Conservation (phyloP, 2,113 vertebrate species). For the Mesitornis unicolor region DNA sequence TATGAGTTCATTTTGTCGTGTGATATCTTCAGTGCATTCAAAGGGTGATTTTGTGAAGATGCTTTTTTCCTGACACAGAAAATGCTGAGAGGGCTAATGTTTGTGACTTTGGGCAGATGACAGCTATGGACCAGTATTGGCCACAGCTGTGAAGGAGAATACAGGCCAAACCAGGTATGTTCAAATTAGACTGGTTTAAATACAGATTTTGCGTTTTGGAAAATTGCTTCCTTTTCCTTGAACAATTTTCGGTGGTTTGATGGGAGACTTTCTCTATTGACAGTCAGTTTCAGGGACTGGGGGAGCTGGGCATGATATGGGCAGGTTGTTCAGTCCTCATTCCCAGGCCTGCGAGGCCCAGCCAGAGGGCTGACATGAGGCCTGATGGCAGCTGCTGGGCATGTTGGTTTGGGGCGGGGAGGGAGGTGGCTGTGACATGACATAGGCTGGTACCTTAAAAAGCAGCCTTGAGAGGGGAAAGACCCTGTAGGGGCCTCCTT, state of each 20-base stretch:
- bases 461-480: not conserved
- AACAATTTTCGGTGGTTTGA: not conserved
- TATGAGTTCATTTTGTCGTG: not conserved
- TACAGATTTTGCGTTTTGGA: not conserved
- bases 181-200: not conserved
- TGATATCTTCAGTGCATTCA: not conserved
- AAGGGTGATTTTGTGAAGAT: not conserved
- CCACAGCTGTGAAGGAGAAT: not conserved
- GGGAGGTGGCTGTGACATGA: not conserved
- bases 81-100: not conserved
- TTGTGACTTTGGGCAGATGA: not conserved
- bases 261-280: not conserved
- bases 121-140: not conserved
- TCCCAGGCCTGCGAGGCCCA: fast-evolving
- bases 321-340: fast-evolving
- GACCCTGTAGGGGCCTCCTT: not conserved
- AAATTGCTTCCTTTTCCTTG: not conserved
- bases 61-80: too few relatives aligned
- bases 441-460: not conserved
- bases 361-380: not conserved
- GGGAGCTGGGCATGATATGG: fast-evolving
- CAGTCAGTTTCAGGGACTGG: fast-evolving
- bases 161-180: not conserved
- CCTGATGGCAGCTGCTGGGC: fast-evolving
- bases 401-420: not conserved